Base-by-base conservation (phyloP, 92 coral and sea anemone species). In the Metridium senile region DNA sequence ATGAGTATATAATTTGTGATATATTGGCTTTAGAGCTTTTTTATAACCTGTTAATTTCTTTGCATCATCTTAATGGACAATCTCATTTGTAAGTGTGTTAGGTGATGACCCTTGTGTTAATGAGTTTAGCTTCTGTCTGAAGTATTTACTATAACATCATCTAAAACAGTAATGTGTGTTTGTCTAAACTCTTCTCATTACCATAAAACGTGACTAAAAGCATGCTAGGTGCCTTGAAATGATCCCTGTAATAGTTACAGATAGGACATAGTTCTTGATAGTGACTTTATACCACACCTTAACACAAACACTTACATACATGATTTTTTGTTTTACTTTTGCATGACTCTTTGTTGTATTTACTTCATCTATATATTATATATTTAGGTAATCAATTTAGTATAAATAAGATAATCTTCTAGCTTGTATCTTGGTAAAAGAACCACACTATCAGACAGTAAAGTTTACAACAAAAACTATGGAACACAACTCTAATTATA, bases 191-290 rank as follows among this genome's bases (percentile, higher is more conserved):
- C 43, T 9, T 31, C 64, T 28, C 56, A 20, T 39, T 39, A 39
- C 6, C 31, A 57, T 22, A 58, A 68, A 73, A 58, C 78, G 56
- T 73, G 78, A 57, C 78, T 20, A 53, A 10, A 70, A 17, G 33
- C 20, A 25, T 27, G 4, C 7, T 29, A n/a, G 54, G 45, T 33
- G 18, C 0, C 21, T 1, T 23, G 61, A 46, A 25, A 70, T 11
- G 51, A 1, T 3, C 34, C 34, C 43, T 27, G 32, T 68, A 31
- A 39, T 23, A 39, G 8, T 39, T 39, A 39, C 49, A 39, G 49
- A n/a, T n/a, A n/a, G n/a, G n/a, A n/a, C n/a, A n/a, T n/a, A n/a
- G n/a, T n/a, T n/a, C n/a, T n/a, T n/a, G n/a, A n/a, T n/a, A n/a
- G n/a, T n/a, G n/a, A n/a, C n/a, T n/a, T n/a, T n/a, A n/a, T n/a